Evolutionary conservation across 2,113 vertebrate genomes (phyloP), one percentile per base, ranked within the genome.

Genomic region (Gila orcuttii): DNA sequence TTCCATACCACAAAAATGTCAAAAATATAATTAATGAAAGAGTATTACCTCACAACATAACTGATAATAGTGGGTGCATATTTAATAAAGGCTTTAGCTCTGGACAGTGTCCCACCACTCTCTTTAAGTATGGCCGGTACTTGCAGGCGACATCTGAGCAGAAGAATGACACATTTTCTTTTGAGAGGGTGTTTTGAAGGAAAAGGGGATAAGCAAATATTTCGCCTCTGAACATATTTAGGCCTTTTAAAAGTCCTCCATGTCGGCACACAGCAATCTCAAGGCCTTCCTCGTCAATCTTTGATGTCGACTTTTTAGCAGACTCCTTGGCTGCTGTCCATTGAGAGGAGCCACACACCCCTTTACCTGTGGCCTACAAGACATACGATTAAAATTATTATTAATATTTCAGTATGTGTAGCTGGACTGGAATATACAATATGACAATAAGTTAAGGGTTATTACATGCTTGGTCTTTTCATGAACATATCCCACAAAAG

Each of bases 171-270:
- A 69, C 15, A 39, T 23, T 71, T 71, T 39, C 19, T 8, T 36
- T 71, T 21, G 31, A 71, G 33, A 71, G 68, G 17, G 33, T 19
- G 5, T 71, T 71, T 60, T 60, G 23, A 60, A 60, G 59, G 9
- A 60, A 60, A 23, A n/a, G 59, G 23, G 59, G 23, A 60, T 71
- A 39, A 3, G 33, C 33, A 39, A 71, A 71, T 36, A 39, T 39
- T 71, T 71, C 68, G 10, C 68, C 68, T 71, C 68, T 39, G 7
- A 71, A 71, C 33, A 71, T 71, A 36, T 69, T 69, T 69, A 69
- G 66, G 66, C 0, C 66, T 19, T 68, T 68, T 68, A 68, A 31
- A 33, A 69, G 33, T 69, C 66, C 66, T 69, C 33, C 33, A 21
- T 69, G 66, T 69, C 66, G 8, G 66, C 66, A 69, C 6, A 69